A percentile compares a stretch with the other conserved stretches of the same genome.
phyloP scores from a whole-genome alignment of 2,888 invertebrate genomes.

The Lottia scabra region DNA sequence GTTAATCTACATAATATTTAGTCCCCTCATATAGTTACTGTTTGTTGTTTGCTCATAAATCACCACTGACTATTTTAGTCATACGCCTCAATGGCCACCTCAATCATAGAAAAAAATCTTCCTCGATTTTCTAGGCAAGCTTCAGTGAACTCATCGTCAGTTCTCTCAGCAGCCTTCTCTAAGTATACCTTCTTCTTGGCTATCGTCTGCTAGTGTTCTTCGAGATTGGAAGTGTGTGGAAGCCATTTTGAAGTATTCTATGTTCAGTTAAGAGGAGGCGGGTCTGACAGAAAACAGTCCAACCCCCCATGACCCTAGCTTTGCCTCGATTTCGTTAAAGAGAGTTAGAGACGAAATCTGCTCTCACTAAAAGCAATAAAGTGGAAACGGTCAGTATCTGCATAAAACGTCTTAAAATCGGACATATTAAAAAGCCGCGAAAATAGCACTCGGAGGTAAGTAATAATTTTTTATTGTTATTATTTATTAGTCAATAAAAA shows the following conservation, averaged over 20 bases:
- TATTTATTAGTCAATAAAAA: conserved; percentile 1
- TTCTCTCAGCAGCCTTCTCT: neutral
- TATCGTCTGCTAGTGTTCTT: conserved; percentile 1
- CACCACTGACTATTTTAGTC: neutral
- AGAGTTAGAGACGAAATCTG: conserved; percentile 5
- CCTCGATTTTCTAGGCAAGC: neutral
- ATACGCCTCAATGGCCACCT: conserved; percentile 3
- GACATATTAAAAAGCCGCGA: conserved; percentile 4
- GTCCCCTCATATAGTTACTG: neutral
- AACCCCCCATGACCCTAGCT: conserved; percentile 3
- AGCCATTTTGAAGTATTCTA: neutral
- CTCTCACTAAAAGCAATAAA: conserved; percentile 3
- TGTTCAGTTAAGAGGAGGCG: neutral
- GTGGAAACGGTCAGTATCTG: conserved; percentile 3
- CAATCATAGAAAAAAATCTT: neutral
- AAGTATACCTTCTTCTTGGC: neutral
- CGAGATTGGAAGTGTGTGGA: neutral
- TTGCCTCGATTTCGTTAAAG: conserved; percentile 6
- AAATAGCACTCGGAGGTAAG: neutral
- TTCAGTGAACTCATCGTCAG: neutral
- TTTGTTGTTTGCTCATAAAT: neutral
- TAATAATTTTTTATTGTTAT: conserved; percentile 6
- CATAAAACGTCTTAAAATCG: neutral
- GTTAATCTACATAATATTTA: no score
- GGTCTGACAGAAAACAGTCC: conserved; percentile 4